These are phyloP conservation scores for Hirudinaria manillensis DNA, from an alignment of 2,888 invertebrate genomes.

Conservation along the genomic window DNA sequence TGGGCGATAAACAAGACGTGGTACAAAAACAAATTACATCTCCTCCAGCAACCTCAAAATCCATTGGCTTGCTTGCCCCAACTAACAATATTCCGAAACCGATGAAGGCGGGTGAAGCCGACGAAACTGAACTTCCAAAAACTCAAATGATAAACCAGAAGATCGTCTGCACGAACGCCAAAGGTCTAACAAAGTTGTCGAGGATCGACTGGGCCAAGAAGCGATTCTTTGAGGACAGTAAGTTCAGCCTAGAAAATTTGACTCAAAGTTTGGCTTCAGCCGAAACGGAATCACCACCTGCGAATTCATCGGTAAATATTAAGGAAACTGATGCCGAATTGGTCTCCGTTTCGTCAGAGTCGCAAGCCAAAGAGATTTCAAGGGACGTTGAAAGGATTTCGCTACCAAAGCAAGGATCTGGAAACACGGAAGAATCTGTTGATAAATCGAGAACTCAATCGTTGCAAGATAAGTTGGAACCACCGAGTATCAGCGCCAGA, in stretches of 20 bases:
- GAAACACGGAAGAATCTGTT: not conserved
- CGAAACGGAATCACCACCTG: not conserved
- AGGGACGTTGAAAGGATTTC: too few relatives aligned
- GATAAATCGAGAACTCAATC: not conserved
- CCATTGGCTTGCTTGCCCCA: too few relatives aligned
- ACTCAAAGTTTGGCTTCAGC: not conserved
- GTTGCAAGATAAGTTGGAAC: not conserved
- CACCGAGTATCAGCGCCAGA: not conserved
- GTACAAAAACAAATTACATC: too few relatives aligned
- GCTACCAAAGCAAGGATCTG: not conserved
- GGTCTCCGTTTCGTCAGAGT: not conserved
- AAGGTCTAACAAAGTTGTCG: not conserved
- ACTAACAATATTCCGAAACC: too few relatives aligned
- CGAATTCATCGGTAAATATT: not conserved
- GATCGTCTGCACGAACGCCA: not conserved
- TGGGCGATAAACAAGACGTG: too few relatives aligned
- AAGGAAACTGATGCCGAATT: not conserved
- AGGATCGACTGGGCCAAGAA: constrained; percentile 9
- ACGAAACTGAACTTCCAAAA: not conserved
- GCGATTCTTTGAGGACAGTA: not conserved
- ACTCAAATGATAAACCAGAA: constrained; percentile 12
- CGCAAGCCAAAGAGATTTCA: too few relatives aligned
- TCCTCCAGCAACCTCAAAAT: too few relatives aligned
- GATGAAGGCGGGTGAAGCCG: too few relatives aligned
- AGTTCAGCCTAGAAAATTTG: not conserved